Conservation (phyloP, 1,140 invertebrate genomes). For the Tachypleus tridentatus region DNA sequence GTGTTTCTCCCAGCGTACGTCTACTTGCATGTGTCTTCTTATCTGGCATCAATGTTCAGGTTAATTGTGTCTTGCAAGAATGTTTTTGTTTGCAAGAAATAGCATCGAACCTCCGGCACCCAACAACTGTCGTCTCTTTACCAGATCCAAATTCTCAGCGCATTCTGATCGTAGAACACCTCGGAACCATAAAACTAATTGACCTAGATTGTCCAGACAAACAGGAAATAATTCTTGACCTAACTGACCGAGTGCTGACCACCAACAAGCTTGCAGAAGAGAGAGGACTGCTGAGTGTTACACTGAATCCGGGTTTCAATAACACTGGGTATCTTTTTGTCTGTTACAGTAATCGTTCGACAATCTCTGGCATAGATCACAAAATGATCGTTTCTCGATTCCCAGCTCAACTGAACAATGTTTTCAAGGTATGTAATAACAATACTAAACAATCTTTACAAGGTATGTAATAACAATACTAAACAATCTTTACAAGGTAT, state of each 20-base stretch:
- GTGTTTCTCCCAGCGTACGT: too few relatives aligned
- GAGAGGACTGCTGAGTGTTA: slow-evolving; percentile 10
- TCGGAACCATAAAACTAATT: neutral
- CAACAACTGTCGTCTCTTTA: neutral
- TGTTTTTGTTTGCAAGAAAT: neutral
- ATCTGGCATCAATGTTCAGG: too few relatives aligned
- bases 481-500: neutral
- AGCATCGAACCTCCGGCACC: neutral
- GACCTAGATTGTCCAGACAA: neutral
- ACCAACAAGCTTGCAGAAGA: neutral
- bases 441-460: neutral
- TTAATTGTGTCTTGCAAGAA: neutral
- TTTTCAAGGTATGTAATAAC: slow-evolving; percentile 2
- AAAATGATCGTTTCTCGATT: slow-evolving; percentile 4
- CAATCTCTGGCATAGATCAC: neutral
- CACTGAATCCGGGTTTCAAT: slow-evolving; percentile 6
- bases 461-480: neutral
- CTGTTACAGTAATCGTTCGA: slow-evolving; percentile 2
- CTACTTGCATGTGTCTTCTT: too few relatives aligned
- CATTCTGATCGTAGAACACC: slow-evolving; percentile 6
- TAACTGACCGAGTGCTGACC: slow-evolving; percentile 1
- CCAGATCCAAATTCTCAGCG: neutral
- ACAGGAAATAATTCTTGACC: slow-evolving; percentile 2
- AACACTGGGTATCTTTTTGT: slow-evolving; percentile 6
- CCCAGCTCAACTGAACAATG: neutral